These are phyloP conservation scores for Erpornis zantholeuca DNA, from an alignment of 2,113 vertebrate genomes.

Conservation along the genomic window DNA sequence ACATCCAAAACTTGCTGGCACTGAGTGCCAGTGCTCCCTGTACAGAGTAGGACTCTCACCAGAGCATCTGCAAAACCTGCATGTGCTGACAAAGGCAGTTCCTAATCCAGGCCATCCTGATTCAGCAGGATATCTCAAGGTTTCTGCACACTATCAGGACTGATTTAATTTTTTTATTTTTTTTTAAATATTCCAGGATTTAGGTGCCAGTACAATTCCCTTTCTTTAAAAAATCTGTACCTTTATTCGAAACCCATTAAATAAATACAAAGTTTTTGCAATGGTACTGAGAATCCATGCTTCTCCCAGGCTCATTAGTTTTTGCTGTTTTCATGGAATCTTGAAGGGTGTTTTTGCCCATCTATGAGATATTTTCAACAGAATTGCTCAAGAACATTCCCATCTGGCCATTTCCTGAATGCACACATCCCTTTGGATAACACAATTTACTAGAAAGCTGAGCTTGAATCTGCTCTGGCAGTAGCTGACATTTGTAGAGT, in stretches of 20 bases:
- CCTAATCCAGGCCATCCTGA: background rate
- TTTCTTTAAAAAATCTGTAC: background rate
- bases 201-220: background rate
- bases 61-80: background rate
- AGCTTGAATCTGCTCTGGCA: background rate
- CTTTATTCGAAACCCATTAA: background rate
- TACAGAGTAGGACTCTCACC: background rate
- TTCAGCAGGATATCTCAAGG: background rate
- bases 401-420: background rate
- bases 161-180: background rate
- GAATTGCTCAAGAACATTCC: fast-evolving
- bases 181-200: background rate
- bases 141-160: background rate
- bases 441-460: background rate
- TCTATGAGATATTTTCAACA: background rate
- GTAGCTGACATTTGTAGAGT: background rate
- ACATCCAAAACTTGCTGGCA: fast-evolving
- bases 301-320: background rate
- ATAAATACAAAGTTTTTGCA: background rate
- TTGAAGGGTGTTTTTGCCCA: background rate
- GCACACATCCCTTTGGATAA: background rate
- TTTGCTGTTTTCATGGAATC: background rate
- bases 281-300: background rate
- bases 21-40: fast-evolving
- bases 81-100: background rate